Evolutionary conservation across 1,140 invertebrate species (phyloP), one percentile per base, ranked within the genome.

Genomic region (Rhopalosiphum maidis): DNA sequence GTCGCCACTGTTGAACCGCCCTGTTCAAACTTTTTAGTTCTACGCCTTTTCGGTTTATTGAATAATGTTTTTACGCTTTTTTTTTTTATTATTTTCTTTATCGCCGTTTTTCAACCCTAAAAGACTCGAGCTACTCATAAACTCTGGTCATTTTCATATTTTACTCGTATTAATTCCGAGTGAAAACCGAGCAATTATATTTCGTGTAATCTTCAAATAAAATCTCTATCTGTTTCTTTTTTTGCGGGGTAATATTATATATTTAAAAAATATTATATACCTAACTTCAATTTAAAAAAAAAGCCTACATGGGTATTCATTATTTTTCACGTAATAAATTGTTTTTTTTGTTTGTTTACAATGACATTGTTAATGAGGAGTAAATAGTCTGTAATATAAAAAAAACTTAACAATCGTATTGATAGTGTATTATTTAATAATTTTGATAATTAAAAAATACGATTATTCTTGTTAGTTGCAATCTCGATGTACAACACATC

Each of bases 11-110:
- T n/a, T 77, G 60, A n/a, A 51, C 21, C 48, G 51, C 51, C 60
- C 48, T 1, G 7, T 89, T 25, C 30, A 55, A 55, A 54, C 25
- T 37, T 55, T 55, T 37, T 9, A 41, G n/a, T 7, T 25, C 1
- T 23, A 41, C 23, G 11, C 21, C 30, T 25, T 25, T 23, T 30
- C 5, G 3, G n/a, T 89, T 46, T 54, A 30, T 89, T 54, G 87
- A 55, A 41, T 54, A 55, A 55, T 88, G 86, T 88, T 88, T 48
- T 89, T 55, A 51, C 25, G 48, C 9, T 51, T 87, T 48, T 87
- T 22, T 68, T n/a, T 87, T 22, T 68, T n/a, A 77, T 77, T 77
- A 77, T 77, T 77, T 77, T n/a, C 30, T 25, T 89, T 37, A 55
- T 41, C 51, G 15, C 46, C 11, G 9, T 89, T 55, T 89, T 89